Conservation (phyloP, 2,113 vertebrate species). For the Lamprologus ornatipinnis region DNA sequence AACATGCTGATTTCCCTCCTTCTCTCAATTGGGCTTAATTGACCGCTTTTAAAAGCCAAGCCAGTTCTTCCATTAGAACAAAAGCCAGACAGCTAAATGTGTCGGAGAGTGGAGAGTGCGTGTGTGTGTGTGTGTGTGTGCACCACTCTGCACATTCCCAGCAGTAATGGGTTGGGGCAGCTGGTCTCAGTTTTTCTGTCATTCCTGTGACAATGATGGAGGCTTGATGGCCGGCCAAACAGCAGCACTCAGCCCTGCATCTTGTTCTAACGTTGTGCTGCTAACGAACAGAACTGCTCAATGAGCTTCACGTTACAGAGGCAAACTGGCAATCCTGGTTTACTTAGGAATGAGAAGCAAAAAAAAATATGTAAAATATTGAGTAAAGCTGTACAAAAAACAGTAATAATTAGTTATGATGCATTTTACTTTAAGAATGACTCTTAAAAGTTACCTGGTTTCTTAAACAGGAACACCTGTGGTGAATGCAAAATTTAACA, state of each 20-base stretch:
- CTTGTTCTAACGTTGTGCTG: neutral
- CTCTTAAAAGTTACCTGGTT: neutral
- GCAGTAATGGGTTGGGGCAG: constrained; percentile 45
- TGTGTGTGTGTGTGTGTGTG: neutral
- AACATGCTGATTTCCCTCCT: constrained; percentile 43
- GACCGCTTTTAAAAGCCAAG: constrained; percentile 58
- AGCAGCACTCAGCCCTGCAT: neutral
- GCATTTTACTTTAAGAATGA: neutral
- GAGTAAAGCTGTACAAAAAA: neutral
- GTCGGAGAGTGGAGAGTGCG: neutral
- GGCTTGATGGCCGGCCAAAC: constrained; percentile 1
- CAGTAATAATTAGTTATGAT: neutral
- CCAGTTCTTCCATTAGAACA: constrained; percentile 54
- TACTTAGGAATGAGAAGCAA: neutral
- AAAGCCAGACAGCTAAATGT: constrained; percentile 40
- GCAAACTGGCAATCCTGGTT: neutral
- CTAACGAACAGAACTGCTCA: neutral
- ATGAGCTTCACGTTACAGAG: neutral
- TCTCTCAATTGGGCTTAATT: constrained; percentile 54
- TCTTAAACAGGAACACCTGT: neutral
- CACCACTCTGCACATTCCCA: neutral
- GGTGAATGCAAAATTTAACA: constrained; percentile 17
- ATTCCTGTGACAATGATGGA: constrained; percentile 23
- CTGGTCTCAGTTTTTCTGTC: constrained; percentile 43
- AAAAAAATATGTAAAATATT: neutral